Conservation (phyloP, 92 coral and sea anemone species). For the Virgularia gustaviana region DNA sequence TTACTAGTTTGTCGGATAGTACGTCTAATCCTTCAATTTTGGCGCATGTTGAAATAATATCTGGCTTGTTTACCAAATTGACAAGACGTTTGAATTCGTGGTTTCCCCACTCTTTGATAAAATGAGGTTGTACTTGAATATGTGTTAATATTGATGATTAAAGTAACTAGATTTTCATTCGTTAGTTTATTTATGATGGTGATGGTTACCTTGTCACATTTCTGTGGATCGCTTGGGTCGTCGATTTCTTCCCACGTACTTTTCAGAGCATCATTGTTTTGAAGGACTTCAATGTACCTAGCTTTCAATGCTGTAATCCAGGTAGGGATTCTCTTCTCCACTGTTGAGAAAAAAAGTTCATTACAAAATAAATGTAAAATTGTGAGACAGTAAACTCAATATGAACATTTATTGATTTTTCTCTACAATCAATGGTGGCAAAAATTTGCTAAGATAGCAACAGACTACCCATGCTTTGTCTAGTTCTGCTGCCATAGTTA, state of each 20-base stretch:
- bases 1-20: neutral
- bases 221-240: neutral
- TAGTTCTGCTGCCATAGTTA: constrained; percentile 20
- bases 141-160: neutral
- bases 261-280: neutral
- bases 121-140: neutral
- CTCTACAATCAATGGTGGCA: no score
- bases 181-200: neutral
- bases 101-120: constrained; percentile 3
- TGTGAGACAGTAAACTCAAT: no score
- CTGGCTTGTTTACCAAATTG: neutral
- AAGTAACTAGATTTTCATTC: neutral
- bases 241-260: neutral
- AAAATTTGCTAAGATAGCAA: no score
- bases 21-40: neutral
- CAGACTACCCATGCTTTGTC: constrained; percentile 7
- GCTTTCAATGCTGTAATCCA: neutral
- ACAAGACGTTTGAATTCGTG: neutral
- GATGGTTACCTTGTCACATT: neutral
- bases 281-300: neutral
- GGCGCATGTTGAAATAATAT: neutral
- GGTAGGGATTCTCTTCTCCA: neutral
- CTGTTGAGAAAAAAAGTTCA: constrained; percentile 1
- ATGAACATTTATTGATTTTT: no score
- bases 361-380: no score